Conservation (phyloP, 2,888 invertebrate species). For the Pristionchus japonicus region DNA sequence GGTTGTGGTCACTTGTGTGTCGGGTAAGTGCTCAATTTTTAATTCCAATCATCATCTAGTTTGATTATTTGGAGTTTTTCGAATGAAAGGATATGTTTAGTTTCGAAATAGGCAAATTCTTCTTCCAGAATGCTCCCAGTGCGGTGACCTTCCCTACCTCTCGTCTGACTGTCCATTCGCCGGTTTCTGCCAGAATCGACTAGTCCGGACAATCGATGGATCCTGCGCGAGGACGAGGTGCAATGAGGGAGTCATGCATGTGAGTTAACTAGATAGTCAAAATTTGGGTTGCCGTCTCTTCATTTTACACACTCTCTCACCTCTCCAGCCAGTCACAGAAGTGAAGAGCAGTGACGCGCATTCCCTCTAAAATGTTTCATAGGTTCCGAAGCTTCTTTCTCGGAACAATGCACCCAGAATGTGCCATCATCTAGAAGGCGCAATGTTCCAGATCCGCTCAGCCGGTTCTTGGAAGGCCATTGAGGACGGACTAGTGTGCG, state of each 20-base stretch:
- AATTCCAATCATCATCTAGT: background rate
- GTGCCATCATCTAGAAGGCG: too few species aligned
- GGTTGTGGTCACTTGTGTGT: conserved; percentile 40
- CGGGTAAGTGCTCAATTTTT: background rate
- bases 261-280: background rate
- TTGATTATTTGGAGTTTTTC: too few species aligned
- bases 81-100: too few species aligned
- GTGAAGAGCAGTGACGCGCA: background rate
- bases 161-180: conserved; percentile 28
- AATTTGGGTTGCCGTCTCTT: background rate
- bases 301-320: background rate
- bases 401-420: too few species aligned
- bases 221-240: conserved; percentile 37
- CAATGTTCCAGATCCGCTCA: background rate
- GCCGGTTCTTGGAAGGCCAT: conserved; percentile 1
- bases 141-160: conserved; percentile 40
- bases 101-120: too few species aligned
- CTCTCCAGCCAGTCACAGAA: background rate
- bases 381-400: too few species aligned
- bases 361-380: too few species aligned
- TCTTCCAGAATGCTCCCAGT: conserved; percentile 41
- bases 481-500: conserved; percentile 36
- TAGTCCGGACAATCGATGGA: conserved; percentile 26
- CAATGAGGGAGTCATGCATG: conserved; percentile 39
- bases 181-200: conserved; percentile 42